These are phyloP conservation scores for Sebastes matsubarae DNA, from an alignment of 2,797 vertebrate species.

Conservation along the genomic window DNA sequence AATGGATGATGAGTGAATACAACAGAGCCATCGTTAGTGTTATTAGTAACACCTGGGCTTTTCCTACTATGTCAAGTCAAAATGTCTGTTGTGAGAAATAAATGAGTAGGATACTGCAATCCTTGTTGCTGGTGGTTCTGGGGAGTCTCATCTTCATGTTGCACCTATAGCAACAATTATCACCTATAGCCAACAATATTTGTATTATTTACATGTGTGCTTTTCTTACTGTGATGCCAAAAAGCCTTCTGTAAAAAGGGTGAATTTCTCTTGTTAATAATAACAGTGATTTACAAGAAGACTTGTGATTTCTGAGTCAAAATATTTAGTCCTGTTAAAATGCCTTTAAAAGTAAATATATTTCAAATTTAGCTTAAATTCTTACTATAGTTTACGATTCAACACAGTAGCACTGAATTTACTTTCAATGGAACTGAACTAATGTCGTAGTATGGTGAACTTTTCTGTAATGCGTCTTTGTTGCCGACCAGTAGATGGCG, in stretches of 20 bases:
- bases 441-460: not conserved
- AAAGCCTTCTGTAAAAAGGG: not conserved
- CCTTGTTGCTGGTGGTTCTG: not conserved
- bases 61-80: not conserved
- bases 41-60: not conserved
- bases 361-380: not conserved
- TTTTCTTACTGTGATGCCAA: not conserved
- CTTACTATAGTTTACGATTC: not conserved
- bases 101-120: not conserved
- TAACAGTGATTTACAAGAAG: not conserved
- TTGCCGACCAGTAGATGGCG: constrained; percentile 59
- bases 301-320: not conserved
- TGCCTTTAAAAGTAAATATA: not conserved
- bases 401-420: not conserved
- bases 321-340: not conserved
- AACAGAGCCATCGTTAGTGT: not conserved
- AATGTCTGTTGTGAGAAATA: not conserved
- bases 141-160: too few relatives aligned
- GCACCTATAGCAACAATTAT: too few relatives aligned
- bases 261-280: not conserved
- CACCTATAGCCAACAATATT: not conserved
- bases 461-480: not conserved
- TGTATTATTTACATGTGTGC: not conserved
- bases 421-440: not conserved
- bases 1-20: not conserved